phyloP scores from a whole-genome alignment of 2,888 invertebrate genomes.

The Pyralis farinalis region DNA sequence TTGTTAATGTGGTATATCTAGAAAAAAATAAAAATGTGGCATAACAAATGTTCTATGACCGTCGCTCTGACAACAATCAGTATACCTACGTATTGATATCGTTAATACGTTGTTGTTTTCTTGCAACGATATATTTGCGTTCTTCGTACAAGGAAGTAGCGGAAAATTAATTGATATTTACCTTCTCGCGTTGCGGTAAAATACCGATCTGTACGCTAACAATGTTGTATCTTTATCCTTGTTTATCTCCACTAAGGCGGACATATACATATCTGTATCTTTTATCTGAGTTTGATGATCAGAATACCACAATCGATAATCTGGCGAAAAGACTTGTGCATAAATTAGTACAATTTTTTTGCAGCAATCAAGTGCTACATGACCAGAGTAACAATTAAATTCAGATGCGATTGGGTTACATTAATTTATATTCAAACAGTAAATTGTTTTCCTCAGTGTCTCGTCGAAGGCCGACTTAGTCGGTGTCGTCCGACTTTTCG shows the following conservation, averaged over 20 bases:
- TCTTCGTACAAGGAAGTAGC: not conserved
- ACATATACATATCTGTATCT: too few species aligned
- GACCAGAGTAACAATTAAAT: slow-evolving; percentile 24
- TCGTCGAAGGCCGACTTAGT: not conserved
- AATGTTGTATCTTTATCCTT: not conserved
- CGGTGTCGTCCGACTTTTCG: not conserved
- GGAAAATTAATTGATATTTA: not conserved
- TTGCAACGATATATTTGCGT: not conserved
- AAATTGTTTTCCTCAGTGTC: not conserved
- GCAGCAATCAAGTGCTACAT: slow-evolving; percentile 40
- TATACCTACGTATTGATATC: not conserved
- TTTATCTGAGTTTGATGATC: not conserved
- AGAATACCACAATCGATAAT: not conserved
- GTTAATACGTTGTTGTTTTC: not conserved
- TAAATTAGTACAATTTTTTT: slow-evolving; percentile 17
- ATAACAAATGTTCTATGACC: too few species aligned
- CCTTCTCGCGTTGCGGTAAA: not conserved
- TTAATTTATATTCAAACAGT: slow-evolving; percentile 24
- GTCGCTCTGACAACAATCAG: too few species aligned
- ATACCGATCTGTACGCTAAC: not conserved
- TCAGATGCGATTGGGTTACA: slow-evolving; percentile 4
- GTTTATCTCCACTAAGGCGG: not conserved
- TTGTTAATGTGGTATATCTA: too few species aligned
- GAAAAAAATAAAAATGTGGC: too few species aligned
- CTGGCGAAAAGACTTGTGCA: too few species aligned